Conservation (phyloP, 1,140 invertebrate genomes). For the Thalassaphorura encarpata region DNA sequence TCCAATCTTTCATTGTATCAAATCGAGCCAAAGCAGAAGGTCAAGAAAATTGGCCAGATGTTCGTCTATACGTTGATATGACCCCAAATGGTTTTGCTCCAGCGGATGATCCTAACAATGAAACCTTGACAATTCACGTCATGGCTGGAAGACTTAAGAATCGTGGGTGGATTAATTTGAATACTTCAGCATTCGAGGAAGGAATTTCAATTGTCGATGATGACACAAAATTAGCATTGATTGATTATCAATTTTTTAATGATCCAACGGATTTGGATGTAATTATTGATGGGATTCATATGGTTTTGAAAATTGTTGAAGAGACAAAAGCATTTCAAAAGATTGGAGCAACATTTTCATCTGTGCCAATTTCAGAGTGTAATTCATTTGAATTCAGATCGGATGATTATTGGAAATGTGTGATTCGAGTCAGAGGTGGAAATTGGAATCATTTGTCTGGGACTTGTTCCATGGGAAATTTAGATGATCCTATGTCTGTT, state of each 20-base stretch:
- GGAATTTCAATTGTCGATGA: too few species aligned
- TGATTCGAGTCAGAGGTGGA: neutral
- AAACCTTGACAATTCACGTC: neutral
- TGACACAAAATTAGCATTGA: constrained; percentile 33
- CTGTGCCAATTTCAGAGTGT: constrained; percentile 12
- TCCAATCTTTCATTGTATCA: neutral
- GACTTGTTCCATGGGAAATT: constrained; percentile 2
- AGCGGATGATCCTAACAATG: neutral
- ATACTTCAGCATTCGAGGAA: neutral
- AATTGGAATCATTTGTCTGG: neutral
- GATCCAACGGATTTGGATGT: constrained; percentile 48
- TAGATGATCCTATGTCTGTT: constrained; percentile 3
- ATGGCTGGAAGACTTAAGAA: neutral
- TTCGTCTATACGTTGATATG: neutral
- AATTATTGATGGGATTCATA: constrained; percentile 40
- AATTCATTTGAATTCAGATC: constrained; percentile 2
- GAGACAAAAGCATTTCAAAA: neutral
- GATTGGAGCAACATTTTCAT: neutral
- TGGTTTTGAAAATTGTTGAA: constrained; percentile 6
- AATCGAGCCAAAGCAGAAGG: neutral
- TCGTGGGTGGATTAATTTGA: neutral
- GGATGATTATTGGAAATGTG: constrained; percentile 20
- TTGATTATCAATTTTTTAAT: constrained; percentile 65
- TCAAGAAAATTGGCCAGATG: neutral
- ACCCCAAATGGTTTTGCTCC: neutral